A percentile compares a stretch with the other conserved stretches of the same genome.
Conservation (phyloP, 2,797 vertebrate genomes). For the Petrocephalus schoutedeni region DNA sequence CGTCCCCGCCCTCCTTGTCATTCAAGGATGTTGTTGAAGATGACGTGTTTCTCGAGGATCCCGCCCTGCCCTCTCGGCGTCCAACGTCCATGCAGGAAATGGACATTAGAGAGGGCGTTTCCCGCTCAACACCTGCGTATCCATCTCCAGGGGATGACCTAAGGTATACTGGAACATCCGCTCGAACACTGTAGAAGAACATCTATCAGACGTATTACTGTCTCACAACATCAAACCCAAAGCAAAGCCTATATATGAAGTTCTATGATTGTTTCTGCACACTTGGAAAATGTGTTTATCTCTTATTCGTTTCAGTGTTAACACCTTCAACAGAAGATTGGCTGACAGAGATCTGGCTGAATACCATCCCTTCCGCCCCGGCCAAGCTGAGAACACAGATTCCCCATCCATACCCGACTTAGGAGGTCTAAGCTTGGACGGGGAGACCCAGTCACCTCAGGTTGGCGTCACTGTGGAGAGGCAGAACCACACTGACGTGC, state of each 20-base stretch:
- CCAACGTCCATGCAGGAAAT: conserved; percentile 44
- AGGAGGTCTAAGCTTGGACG: not conserved
- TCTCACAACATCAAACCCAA: not conserved
- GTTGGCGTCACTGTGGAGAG: not conserved
- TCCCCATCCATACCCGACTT: not conserved
- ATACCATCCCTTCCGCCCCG: not conserved
- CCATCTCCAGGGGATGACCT: not conserved
- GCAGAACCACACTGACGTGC: not conserved
- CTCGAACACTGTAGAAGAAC: conserved; percentile 30
- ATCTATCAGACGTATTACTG: not conserved
- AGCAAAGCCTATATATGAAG: not conserved
- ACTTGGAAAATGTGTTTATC: not conserved
- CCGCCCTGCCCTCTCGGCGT: not conserved
- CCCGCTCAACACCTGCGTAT: conserved; percentile 35
- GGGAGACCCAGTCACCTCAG: not conserved
- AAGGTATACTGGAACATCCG: not conserved
- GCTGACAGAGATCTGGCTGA: not conserved
- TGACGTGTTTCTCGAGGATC: conserved; percentile 67
- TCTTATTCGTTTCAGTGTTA: conserved; percentile 5
- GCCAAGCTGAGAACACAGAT: conserved; percentile 9
- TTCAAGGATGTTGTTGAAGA: conserved; percentile 57
- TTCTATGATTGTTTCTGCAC: not conserved
- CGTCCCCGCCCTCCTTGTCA: conserved; percentile 14
- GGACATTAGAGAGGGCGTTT: conserved; percentile 46
- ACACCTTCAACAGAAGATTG: not conserved